These are phyloP conservation scores for Phalangium opilio DNA, from an alignment of 2,888 invertebrate genomes.

Conservation along the genomic window DNA sequence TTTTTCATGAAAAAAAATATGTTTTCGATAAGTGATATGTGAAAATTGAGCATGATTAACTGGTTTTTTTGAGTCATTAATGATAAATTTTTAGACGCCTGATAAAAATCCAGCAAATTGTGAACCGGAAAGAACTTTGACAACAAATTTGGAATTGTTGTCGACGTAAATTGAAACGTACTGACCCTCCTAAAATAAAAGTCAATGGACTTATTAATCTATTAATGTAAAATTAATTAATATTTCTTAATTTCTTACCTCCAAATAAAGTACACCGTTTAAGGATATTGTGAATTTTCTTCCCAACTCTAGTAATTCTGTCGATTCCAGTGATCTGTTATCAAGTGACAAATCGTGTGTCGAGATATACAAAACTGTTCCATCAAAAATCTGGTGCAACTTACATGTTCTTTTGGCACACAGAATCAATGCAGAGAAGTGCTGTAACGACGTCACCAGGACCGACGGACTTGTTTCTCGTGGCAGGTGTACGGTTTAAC, in stretches of 20 bases:
- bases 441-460: conserved; percentile 23
- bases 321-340: conserved; percentile 24
- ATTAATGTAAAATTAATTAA: too few species aligned
- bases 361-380: too few species aligned
- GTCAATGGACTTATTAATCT: too few species aligned
- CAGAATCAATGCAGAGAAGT: conserved; percentile 26
- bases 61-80: too few species aligned
- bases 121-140: conserved; percentile 24
- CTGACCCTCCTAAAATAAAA: conserved; percentile 27
- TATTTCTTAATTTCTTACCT: conserved; percentile 24
- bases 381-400: conserved; percentile 14
- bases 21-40: too few species aligned
- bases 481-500: conserved; percentile 12
- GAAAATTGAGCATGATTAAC: too few species aligned
- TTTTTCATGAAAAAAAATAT: too few species aligned
- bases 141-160: conserved; percentile 23
- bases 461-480: conserved; percentile 4
- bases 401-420: conserved; percentile 27
- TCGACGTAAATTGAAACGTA: conserved; percentile 28
- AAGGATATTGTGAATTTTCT: conserved; percentile 22
- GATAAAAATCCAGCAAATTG: conserved; percentile 27
- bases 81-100: conserved; percentile 16
- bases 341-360: too few species aligned
- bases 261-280: conserved; percentile 24
- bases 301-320: conserved; percentile 21